phyloP scores from a whole-genome alignment of 2,888 invertebrate species.

The Lacanobia wlatinum region DNA sequence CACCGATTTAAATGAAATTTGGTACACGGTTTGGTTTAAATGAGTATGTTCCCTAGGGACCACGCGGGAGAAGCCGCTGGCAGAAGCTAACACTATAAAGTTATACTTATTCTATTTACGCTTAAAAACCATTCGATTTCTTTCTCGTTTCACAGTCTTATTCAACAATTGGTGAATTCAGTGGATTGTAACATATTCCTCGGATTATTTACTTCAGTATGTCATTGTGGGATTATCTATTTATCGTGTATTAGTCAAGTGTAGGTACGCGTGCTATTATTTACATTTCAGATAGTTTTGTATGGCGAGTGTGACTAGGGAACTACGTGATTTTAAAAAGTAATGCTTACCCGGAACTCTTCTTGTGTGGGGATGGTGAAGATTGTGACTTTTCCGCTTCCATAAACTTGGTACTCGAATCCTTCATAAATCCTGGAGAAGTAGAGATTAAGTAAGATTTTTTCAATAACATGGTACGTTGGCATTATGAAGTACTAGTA shows the following conservation, averaged over 20 bases:
- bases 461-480: too few relatives aligned
- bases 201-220: slow-evolving; percentile 54
- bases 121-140: not conserved
- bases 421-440: slow-evolving; percentile 85
- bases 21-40: too few relatives aligned
- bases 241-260: slow-evolving; percentile 77
- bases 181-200: slow-evolving; percentile 33
- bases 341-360: slow-evolving; percentile 85
- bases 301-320: slow-evolving; percentile 35
- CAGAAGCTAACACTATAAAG: not conserved
- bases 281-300: slow-evolving; percentile 64
- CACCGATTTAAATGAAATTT: too few relatives aligned
- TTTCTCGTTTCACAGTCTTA: slow-evolving; percentile 55
- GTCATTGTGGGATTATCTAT: slow-evolving; percentile 34
- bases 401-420: slow-evolving; percentile 86
- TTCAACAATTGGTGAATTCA: slow-evolving; percentile 45
- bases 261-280: slow-evolving; percentile 79
- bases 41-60: too few relatives aligned
- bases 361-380: slow-evolving; percentile 85
- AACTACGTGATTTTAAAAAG: slow-evolving; percentile 20
- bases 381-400: slow-evolving; percentile 87
- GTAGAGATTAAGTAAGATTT: not conserved
- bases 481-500: too few relatives aligned
- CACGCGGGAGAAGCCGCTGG: too few relatives aligned
- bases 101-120: not conserved